These are phyloP conservation scores for Xestoiulus laeticollis DNA, from an alignment of 2,888 invertebrate species.

Conservation along the genomic window DNA sequence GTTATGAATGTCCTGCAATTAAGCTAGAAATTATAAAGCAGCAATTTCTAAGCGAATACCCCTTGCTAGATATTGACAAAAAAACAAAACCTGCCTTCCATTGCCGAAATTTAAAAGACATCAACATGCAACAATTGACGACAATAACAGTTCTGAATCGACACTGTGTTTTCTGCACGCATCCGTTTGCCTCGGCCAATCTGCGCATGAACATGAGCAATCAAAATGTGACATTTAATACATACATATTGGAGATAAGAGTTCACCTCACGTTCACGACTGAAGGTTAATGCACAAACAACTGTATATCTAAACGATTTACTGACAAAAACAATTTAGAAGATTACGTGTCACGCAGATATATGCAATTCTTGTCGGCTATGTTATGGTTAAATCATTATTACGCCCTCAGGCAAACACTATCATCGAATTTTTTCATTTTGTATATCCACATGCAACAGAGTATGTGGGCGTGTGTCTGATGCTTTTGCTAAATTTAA, in stretches of 20 bases:
- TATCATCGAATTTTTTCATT: not conserved
- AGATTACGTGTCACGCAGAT: not conserved
- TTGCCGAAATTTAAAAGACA: not conserved
- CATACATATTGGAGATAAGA: not conserved
- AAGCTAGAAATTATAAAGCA: not conserved
- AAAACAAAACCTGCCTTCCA: conserved; percentile 2
- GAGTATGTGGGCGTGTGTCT: not conserved
- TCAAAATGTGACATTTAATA: not conserved
- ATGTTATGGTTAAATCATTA: not conserved
- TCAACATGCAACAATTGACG: not conserved
- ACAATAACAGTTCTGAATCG: not conserved
- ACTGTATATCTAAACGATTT: not conserved
- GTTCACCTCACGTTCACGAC: not conserved
- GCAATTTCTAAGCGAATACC: too few species aligned
- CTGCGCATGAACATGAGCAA: not conserved
- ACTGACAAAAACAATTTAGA: not conserved
- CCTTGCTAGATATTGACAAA: not conserved
- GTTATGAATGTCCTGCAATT: not conserved
- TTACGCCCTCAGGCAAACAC: not conserved
- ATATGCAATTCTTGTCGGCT: not conserved
- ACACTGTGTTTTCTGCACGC: not conserved
- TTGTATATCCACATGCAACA: not conserved
- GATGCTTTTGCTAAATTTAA: not conserved
- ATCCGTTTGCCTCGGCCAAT: not conserved
- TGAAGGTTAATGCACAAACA: not conserved